Evolutionary conservation across 2,797 vertebrate genomes (phyloP).

Genomic region (Enteromius unitaeniatus): DNA sequence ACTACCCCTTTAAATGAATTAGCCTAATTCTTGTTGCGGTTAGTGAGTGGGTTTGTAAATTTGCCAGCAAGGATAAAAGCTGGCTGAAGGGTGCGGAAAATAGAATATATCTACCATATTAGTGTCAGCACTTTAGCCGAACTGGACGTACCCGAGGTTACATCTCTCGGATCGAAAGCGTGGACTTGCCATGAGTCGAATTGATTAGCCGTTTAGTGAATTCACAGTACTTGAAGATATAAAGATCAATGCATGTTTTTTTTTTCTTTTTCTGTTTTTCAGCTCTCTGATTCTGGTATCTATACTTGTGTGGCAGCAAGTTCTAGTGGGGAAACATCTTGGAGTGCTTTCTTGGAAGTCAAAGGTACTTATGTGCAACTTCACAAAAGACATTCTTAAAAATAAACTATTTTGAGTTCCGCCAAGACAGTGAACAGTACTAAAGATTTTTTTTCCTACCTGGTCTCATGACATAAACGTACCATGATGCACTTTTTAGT

Average conservation of each 20-base stretch:
- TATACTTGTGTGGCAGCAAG: constrained; percentile 98
- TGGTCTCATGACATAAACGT: too few relatives aligned
- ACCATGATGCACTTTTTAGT: too few relatives aligned
- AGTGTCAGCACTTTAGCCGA: constrained; percentile 81
- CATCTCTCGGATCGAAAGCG: constrained; percentile 67
- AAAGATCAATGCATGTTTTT: not conserved
- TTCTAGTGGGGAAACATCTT: constrained; percentile 97
- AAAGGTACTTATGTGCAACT: constrained; percentile 82
- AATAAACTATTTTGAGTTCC: not conserved
- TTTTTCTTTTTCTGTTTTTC: constrained; percentile 42
- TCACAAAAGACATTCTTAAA: constrained; percentile 1
- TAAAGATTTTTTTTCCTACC: not conserved
- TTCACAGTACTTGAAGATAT: not conserved
- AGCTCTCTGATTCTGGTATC: constrained; percentile 95
- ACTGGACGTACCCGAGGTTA: not conserved
- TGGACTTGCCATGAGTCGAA: not conserved
- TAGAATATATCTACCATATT: constrained; percentile 90
- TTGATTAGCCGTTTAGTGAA: not conserved
- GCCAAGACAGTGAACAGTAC: not conserved
- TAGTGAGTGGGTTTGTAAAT: constrained; percentile 70
- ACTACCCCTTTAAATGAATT: constrained; percentile 83
- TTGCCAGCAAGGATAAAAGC: constrained; percentile 62
- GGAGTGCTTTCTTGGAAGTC: constrained; percentile 96
- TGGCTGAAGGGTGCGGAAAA: constrained; percentile 78
- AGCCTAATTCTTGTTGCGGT: constrained; percentile 81